Conservation (phyloP, 2,113 vertebrate species). For the Crotalus horridus region DNA sequence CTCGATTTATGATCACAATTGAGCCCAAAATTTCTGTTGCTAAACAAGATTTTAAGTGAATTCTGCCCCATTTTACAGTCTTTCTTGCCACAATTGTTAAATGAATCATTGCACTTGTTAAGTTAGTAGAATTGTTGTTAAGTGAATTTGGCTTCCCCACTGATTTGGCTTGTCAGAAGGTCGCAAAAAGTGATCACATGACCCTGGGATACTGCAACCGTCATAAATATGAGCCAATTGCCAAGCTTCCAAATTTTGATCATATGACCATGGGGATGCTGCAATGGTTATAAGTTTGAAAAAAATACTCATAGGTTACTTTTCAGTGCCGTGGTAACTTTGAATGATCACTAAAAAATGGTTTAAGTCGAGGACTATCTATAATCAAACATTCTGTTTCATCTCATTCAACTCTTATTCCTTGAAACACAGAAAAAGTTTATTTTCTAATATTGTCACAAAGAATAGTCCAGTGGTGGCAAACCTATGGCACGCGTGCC, state of each 20-base stretch:
- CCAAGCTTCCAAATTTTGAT: not conserved
- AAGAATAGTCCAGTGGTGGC: not conserved
- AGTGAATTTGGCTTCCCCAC: not conserved
- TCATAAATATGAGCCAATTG: not conserved
- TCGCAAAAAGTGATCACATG: not conserved
- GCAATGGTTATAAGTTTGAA: not conserved
- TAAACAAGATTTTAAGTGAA: not conserved
- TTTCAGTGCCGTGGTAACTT: not conserved
- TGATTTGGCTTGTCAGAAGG: not conserved
- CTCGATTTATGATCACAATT: not conserved
- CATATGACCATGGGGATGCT: not conserved
- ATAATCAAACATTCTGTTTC: not conserved
- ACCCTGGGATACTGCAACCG: not conserved
- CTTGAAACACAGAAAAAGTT: not conserved
- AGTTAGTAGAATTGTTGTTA: not conserved
- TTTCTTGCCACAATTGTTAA: not conserved
- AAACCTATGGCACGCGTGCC: too few species aligned
- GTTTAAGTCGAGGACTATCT: not conserved
- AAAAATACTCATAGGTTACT: not conserved
- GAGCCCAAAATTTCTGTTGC: not conserved
- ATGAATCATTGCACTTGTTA: not conserved
- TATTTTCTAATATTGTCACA: not conserved
- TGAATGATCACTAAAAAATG: not conserved
- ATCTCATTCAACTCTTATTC: not conserved
- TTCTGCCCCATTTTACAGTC: not conserved